Percentiles rank a stretch among this genome's conserved stretches.
These are phyloP conservation scores for Cantharis rufa DNA, from an alignment of 2,888 invertebrate species.

Conservation along the genomic window DNA sequence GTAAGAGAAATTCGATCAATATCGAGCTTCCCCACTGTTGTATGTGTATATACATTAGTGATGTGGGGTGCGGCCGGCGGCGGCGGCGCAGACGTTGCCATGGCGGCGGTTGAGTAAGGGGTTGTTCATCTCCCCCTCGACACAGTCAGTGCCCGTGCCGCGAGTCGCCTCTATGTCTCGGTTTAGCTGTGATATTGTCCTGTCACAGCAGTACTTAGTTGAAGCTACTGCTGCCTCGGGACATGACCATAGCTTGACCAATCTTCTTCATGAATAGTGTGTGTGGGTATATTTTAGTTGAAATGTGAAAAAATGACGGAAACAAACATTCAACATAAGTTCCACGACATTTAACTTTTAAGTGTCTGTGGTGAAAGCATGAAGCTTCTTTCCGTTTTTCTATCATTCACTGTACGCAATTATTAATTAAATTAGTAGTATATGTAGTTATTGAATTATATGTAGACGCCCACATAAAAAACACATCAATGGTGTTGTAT, in stretches of 20 bases:
- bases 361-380: constrained; percentile 29
- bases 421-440: constrained; percentile 22
- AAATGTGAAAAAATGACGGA: neutral
- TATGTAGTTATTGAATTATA: constrained; percentile 23
- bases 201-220: constrained; percentile 93
- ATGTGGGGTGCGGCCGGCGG: constrained; percentile 57
- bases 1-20: constrained; percentile 43
- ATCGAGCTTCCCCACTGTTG: constrained; percentile 42
- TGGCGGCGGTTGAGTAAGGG: constrained; percentile 51
- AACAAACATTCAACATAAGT: neutral
- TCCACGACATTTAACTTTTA: constrained; percentile 19
- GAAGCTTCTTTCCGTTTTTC: constrained; percentile 20
- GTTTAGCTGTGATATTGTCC: constrained; percentile 83
- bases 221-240: constrained; percentile 89
- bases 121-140: constrained; percentile 53
- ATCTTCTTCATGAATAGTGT: constrained; percentile 6
- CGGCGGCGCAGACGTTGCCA: constrained; percentile 55
- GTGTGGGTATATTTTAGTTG: constrained; percentile 9
- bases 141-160: constrained; percentile 62
- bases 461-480: constrained; percentile 27
- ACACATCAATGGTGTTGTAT: constrained; percentile 16
- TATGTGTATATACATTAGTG: constrained; percentile 56
- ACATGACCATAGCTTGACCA: constrained; percentile 73
- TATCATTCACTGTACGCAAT: constrained; percentile 27
- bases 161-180: constrained; percentile 51